phyloP scores from a whole-genome alignment of 2,113 vertebrate species.

The Diglossa brunneiventris region DNA sequence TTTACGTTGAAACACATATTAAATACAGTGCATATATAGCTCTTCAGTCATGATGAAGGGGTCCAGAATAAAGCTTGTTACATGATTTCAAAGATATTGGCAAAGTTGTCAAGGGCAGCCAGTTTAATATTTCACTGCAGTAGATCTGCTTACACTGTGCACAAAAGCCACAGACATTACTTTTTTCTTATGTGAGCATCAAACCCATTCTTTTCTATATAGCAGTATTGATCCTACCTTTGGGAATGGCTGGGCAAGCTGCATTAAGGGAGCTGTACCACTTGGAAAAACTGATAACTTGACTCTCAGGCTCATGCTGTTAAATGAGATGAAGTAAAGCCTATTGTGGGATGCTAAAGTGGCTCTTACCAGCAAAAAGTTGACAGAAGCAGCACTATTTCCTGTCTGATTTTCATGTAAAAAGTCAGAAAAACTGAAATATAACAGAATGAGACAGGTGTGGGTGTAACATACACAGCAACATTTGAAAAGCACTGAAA shows the following conservation, averaged over 20 bases:
- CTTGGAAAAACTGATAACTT: not conserved
- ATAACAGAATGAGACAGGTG: not conserved
- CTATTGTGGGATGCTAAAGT: not conserved
- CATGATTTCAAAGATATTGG: not conserved
- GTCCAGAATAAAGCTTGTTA: not conserved
- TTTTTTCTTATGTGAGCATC: not conserved
- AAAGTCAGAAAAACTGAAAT: not conserved
- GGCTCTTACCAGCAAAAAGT: not conserved
- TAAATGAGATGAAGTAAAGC: not conserved
- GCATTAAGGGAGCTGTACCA: not conserved
- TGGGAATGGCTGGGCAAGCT: not conserved
- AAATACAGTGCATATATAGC: not conserved
- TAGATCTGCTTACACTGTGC: not conserved
- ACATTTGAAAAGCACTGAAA: not conserved
- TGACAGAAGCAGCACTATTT: not conserved
- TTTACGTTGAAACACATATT: not conserved
- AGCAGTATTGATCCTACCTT: not conserved
- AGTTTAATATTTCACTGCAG: not conserved
- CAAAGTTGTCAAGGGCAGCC: not conserved
- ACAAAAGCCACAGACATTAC: not conserved
- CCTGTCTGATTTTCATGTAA: not conserved
- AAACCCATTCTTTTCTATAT: conserved; percentile 11
- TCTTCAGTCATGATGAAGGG: not conserved
- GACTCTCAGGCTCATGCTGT: not conserved
- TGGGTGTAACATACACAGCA: not conserved